Base-by-base conservation (phyloP, 2,888 invertebrate genomes). In the Escarpia spicata region DNA sequence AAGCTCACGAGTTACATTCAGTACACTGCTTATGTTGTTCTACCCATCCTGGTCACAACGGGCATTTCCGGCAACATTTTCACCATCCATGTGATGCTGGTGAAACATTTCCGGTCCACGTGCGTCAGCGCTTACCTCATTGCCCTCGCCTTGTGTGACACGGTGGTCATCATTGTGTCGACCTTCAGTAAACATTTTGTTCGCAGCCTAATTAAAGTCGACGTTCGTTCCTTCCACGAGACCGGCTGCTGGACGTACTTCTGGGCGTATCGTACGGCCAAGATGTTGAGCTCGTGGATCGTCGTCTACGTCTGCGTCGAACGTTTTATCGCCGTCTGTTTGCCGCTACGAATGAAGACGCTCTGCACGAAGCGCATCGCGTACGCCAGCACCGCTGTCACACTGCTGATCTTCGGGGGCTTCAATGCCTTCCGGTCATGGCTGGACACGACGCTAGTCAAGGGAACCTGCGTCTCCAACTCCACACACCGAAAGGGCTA, bases 251-350 rank as follows among this genome's bases (percentile, higher is more conserved):
- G 94, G 90, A 43, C 94, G 1, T 95, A 95, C 93, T 95, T 94
- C 92, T 94, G 94, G 91, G 92, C 94, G 15, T 94, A 93, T 92
- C 93, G 94, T 90, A 93, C 94, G 1, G 93, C 94, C 8, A 95
- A 95, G 93, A 95, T 95, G 94, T 94, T 94, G 92, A 95, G 95
- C 90, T 95, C 95, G 10, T 95, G 95, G 95, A 92, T 95, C 26
- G 94, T 95, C 3, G 94, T 95, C 1, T 92, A 94, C 44, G 93
- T 95, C 37, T 94, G 94, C 91, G 92, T 95, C 19, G 95, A 95
- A 91, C 92, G 95, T 1, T 95, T 95, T 75, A 92, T 95, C 10
- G 95, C 94, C 31, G 95, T 95, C 15, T 94, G 94, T 93, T 94
- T 94, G 92, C 95, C 95, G 1, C 92, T 94, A 26, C 93, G 94